Base-by-base conservation (phyloP, 2,797 vertebrate genomes). In the Macroramphosus scolopax region DNA sequence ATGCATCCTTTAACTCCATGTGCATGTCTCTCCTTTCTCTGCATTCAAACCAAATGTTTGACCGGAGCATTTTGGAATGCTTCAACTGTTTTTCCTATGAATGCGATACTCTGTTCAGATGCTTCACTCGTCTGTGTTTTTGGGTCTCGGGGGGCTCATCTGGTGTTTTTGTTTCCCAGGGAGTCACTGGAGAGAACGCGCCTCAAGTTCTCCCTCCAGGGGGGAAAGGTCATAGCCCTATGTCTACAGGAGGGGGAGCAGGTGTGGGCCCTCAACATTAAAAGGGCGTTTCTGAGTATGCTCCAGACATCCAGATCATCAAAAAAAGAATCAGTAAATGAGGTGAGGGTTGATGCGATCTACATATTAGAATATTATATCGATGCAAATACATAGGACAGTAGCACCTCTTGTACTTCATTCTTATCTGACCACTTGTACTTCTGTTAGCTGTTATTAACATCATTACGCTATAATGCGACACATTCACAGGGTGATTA, bases 201-300 rank as follows among this genome's bases (percentile, higher is more conserved):
- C 57, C 91, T 97, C 77, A 80, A 47, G 77, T 94, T 95, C 80
- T 89, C 87, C 71, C 88, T 94, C 65, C 79, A 43, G 11, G 75
- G 83, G 26, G 92, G 94, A 70, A 91, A 87, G 80, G 88, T 95
- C 88, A 85, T 78, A 15, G 87, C 77, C 75, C 88, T 94, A 67
- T 95, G 92, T 86, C 87, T 91, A 41, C 74, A 68, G 72, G 84
- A 64, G 52, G 68, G 79, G 17, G 94, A 94, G 70, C 88, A 80
- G 46, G 87, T 81, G 70, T 95, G 94, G 94, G 84, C 77, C 11
- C 88, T 93, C 58, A 96, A 96, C 73, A 76, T 93, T 84, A 94
- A 94, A 75, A 77, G 89, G 33, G 91, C 91, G 32, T 64, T 94
- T 79, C 88, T 94, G 82, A 95, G 93, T 78, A 87, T 93, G 75